Base-by-base conservation (phyloP, 2,888 invertebrate genomes). In the Carcina quercana region DNA sequence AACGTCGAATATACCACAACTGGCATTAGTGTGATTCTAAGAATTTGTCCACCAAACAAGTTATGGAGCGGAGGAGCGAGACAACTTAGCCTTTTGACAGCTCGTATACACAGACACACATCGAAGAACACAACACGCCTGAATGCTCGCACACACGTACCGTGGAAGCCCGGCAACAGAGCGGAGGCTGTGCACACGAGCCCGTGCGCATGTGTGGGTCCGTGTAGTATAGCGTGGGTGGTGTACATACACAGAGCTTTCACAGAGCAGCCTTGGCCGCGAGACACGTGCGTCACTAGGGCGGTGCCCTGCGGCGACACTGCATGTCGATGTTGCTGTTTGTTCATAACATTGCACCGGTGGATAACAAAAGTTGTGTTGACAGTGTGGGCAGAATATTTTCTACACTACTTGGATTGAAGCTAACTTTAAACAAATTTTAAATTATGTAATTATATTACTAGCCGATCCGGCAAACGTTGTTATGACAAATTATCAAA, bases 261-360 rank as follows among this genome's bases (percentile, higher is more conserved):
- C 82, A 78, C 78, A 63, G 47, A 58, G 53, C 79, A 83, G 80
- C 82, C 82, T 83, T 83, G 82, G 82, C 82, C 80, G 70, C 74
- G 59, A 72, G 67, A 79, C 82, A 82, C 82, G 82, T 80, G 82
- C 79, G 73, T 61, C 61, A 50, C 34, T 73, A 79, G 74, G 68
- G 78, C 51, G 60, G 72, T 42, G 53, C 52, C 43, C 42, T n/a
- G 5, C 15, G 20, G 15, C 14, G 24, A 28, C 20, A 8, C 10
- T 22, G 24, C 14, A 26, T 27, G 27, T 27, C 30, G 17, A 25
- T 25, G 21, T 13, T 10, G n/a, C 14, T 28, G 8, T 13, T 12
- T 14, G 27, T 8, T 13, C 3, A 13, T 25, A 14, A 25, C n/a
- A n/a, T n/a, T n/a, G n/a, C n/a, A n/a, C n/a, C n/a, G n/a, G n/a